phyloP scores from a whole-genome alignment of 2,888 invertebrate genomes.

The Eutolmus rufibarbis region DNA sequence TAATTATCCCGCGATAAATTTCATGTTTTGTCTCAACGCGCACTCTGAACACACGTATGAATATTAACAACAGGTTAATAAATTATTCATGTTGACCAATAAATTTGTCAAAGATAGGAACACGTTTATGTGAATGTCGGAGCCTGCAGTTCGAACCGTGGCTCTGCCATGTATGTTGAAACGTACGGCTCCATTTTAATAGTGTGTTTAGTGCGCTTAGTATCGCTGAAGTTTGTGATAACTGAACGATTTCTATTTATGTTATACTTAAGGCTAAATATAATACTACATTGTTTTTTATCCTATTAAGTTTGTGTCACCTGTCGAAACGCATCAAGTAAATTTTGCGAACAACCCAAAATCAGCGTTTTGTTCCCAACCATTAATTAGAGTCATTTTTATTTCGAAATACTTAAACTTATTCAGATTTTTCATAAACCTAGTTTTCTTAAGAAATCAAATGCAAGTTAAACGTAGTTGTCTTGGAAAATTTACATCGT shows the following conservation, averaged over 20 bases:
- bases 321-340: too few relatives aligned
- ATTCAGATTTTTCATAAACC: too few relatives aligned
- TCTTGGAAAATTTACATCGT: too few relatives aligned
- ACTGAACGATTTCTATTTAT: background rate
- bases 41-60: constrained; percentile 39
- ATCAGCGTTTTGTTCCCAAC: background rate
- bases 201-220: constrained; percentile 38
- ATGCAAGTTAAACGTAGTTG: too few relatives aligned
- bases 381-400: too few relatives aligned
- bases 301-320: background rate
- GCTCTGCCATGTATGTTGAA: background rate
- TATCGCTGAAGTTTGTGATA: constrained; percentile 37
- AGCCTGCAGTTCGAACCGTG: background rate
- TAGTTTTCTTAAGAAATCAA: too few relatives aligned
- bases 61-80: constrained; percentile 48
- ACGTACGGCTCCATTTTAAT: constrained; percentile 18
- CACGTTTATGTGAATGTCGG: constrained; percentile 44
- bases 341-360: background rate
- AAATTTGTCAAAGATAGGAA: constrained; percentile 53
- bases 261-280: background rate
- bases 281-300: background rate
- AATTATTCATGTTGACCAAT: constrained; percentile 52
- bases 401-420: too few relatives aligned
- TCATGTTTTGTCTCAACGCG: constrained; percentile 49
- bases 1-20: constrained; percentile 52